phyloP scores from a whole-genome alignment of 2,113 vertebrate genomes.

The Sinocyclocheilus rhinocerous region DNA sequence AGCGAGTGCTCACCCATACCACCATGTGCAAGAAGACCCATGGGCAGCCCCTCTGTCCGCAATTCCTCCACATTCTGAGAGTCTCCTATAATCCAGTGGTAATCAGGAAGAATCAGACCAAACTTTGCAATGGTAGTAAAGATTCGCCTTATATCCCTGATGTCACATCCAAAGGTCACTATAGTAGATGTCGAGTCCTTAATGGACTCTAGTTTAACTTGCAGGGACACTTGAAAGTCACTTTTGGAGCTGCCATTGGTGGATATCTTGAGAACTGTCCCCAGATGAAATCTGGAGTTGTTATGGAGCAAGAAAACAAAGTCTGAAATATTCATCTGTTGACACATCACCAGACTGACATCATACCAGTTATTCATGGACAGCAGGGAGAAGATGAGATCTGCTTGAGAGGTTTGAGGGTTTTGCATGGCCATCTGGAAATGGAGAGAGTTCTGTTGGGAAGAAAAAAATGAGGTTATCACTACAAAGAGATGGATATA shows the following conservation, averaged over 20 bases:
- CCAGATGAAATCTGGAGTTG: slow-evolving; percentile 89
- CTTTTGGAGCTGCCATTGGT: slow-evolving; percentile 75
- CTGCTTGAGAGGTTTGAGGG: slow-evolving; percentile 80
- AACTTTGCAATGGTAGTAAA: slow-evolving; percentile 80
- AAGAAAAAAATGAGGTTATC: slow-evolving; percentile 37
- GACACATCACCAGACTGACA: slow-evolving; percentile 91
- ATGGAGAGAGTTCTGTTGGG: slow-evolving; percentile 90
- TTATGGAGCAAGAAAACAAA: slow-evolving; percentile 88
- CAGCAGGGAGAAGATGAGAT: slow-evolving; percentile 88
- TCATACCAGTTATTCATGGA: slow-evolving; percentile 97
- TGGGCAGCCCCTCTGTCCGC: slow-evolving; percentile 88
- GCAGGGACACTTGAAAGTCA: slow-evolving; percentile 82
- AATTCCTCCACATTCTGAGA: slow-evolving; percentile 92
- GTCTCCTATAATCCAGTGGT: slow-evolving; percentile 94
- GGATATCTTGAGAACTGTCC: slow-evolving; percentile 87
- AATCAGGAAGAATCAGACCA: slow-evolving; percentile 79
- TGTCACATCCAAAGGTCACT: slow-evolving; percentile 92
- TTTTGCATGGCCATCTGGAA: slow-evolving; percentile 93
- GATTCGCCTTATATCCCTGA: slow-evolving; percentile 83
- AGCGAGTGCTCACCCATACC: slow-evolving; percentile 85
- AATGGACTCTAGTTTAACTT: slow-evolving; percentile 80
- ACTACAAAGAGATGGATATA: slow-evolving; percentile 29
- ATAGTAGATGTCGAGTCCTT: slow-evolving; percentile 82
- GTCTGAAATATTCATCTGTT: slow-evolving; percentile 89
- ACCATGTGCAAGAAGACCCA: slow-evolving; percentile 92